Conservation (phyloP, 23 tunicate species). For the Halocynthia aurantium region DNA sequence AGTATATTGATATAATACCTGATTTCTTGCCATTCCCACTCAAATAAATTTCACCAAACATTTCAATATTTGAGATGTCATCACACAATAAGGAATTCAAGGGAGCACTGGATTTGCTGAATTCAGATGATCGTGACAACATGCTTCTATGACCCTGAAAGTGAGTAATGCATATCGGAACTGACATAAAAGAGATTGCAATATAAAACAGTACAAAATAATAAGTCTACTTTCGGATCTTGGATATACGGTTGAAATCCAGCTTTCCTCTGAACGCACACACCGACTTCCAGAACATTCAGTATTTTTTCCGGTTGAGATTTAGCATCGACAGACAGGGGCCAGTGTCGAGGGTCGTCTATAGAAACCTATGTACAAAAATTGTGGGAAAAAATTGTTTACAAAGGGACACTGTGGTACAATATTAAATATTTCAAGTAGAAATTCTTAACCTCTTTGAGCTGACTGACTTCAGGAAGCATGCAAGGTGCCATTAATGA, state of each 20-base stretch:
- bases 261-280: constrained; percentile 70
- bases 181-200: neutral
- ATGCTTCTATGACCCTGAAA: constrained; percentile 36
- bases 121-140: constrained; percentile 26
- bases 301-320: constrained; percentile 37
- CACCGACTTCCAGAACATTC: constrained; percentile 45
- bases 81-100: neutral
- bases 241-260: constrained; percentile 69
- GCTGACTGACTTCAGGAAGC: constrained; percentile 50
- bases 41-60: constrained; percentile 4
- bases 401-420: constrained; percentile 10
- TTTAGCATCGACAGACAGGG: constrained; percentile 30
- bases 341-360: constrained; percentile 61
- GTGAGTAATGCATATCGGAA: neutral
- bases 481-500: constrained; percentile 74
- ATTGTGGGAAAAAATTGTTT: neutral
- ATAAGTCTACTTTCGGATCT: constrained; percentile 58
- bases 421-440: neutral
- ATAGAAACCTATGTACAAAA: constrained; percentile 20
- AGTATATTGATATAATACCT: too few relatives aligned
- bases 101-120: neutral
- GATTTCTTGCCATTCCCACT: neutral
- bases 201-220: neutral
- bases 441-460: constrained; percentile 48
- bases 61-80: constrained; percentile 1